Conservation (phyloP, 2,888 invertebrate species). For the Aphidoletes aphidimyza region DNA sequence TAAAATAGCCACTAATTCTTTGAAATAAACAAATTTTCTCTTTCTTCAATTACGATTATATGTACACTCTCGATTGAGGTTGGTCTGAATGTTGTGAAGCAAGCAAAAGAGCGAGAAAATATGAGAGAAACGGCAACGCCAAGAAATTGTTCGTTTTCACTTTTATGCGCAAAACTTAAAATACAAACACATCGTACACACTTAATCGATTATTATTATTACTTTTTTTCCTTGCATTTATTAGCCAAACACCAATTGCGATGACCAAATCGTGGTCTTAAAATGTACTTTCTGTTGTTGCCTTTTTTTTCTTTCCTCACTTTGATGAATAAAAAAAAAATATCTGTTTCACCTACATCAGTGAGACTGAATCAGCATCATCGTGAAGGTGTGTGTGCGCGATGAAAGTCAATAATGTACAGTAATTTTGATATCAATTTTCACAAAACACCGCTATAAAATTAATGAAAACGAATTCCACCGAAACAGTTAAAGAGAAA, state of each 20-base stretch:
- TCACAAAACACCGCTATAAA: not conserved
- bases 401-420: not conserved
- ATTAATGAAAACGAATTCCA: constrained; percentile 4
- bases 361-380: not conserved
- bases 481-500: too few relatives aligned
- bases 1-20: constrained; percentile 24
- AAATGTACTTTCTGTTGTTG: not conserved
- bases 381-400: not conserved
- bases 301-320: not conserved
- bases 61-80: not conserved
- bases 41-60: not conserved
- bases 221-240: not conserved
- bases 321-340: not conserved
- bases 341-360: not conserved
- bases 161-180: not conserved
- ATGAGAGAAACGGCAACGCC: not conserved
- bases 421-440: constrained; percentile 9
- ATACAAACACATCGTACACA: not conserved
- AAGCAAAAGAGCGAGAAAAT: not conserved
- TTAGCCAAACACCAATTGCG: not conserved
- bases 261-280: not conserved
- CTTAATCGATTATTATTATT: not conserved
- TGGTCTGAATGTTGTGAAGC: not conserved
- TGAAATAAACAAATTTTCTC: not conserved
- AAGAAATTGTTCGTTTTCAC: constrained; percentile 19